These are phyloP conservation scores for Enteromius argenteus DNA, from an alignment of 2,797 vertebrate species.

Conservation along the genomic window DNA sequence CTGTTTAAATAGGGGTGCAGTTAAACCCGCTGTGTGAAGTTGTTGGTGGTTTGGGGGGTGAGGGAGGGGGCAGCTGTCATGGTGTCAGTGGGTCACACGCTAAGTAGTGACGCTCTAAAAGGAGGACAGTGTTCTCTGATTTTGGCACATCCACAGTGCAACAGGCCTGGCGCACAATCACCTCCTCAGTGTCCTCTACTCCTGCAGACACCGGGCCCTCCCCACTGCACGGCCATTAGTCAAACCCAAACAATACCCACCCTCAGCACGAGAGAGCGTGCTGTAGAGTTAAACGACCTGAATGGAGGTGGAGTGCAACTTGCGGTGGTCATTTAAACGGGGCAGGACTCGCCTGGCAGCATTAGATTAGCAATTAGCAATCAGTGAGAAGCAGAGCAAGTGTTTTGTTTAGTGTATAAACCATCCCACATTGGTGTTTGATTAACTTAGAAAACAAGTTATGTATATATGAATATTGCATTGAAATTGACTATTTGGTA, in stretches of 20 bases:
- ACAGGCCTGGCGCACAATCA: slow-evolving; percentile 49
- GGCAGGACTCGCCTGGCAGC: neutral
- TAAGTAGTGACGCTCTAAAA: slow-evolving; percentile 72
- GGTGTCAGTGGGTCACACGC: slow-evolving; percentile 68
- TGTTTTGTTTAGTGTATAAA: neutral
- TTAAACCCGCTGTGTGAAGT: neutral
- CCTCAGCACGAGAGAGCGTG: slow-evolving; percentile 16
- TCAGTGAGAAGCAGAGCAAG: slow-evolving; percentile 20
- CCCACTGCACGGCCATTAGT: slow-evolving; percentile 32
- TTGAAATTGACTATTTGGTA: neutral
- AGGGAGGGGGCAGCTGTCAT: slow-evolving; percentile 65
- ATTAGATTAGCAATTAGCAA: slow-evolving; percentile 30
- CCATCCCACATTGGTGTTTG: neutral
- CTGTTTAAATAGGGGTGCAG: slow-evolving; percentile 15
- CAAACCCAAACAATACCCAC: slow-evolving; percentile 47
- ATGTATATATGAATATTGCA: neutral
- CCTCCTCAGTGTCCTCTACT: slow-evolving; percentile 46
- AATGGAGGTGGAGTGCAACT: slow-evolving; percentile 19
- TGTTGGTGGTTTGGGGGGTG: slow-evolving; percentile 13
- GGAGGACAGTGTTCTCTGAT: slow-evolving; percentile 66
- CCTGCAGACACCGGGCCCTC: slow-evolving; percentile 46
- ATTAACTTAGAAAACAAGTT: neutral
- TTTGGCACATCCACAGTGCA: slow-evolving; percentile 50
- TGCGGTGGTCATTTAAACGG: slow-evolving; percentile 1
- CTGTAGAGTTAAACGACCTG: slow-evolving; percentile 24